Evolutionary conservation across 2,888 invertebrate species (phyloP).

Genomic region (Nebria brevicollis): DNA sequence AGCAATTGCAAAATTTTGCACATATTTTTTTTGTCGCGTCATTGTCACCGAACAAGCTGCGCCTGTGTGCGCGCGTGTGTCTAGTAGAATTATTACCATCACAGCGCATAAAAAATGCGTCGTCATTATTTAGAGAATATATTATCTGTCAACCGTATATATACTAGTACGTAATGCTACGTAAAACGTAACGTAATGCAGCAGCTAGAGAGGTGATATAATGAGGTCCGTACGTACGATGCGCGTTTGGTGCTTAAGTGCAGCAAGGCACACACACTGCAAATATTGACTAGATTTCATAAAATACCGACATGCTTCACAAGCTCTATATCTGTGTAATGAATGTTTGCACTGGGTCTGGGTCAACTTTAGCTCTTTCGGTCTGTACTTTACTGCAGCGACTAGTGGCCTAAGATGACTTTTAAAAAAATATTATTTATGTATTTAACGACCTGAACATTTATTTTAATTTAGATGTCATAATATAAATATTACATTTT

Average conservation of each 20-base stretch:
- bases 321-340: constrained; percentile 11
- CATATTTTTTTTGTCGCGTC: neutral
- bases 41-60: neutral
- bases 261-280: constrained; percentile 9
- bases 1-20: neutral
- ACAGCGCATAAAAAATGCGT: constrained; percentile 10
- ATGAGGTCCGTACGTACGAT: neutral
- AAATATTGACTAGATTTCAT: constrained; percentile 20
- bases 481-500: no score
- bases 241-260: constrained; percentile 1
- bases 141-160: constrained; percentile 16
- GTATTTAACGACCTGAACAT: neutral
- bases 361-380: constrained; percentile 4
- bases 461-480: no score
- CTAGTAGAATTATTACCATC: neutral
- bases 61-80: neutral
- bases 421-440: neutral
- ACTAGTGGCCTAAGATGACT: neutral
- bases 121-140: constrained; percentile 11
- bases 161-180: constrained; percentile 3
- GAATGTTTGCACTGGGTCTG: constrained; percentile 23
- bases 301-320: constrained; percentile 1
- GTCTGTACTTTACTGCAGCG: neutral
- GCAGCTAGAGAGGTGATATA: constrained; percentile 7
- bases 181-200: constrained; percentile 9